Percentiles rank a stretch among this genome's conserved stretches.
These are phyloP conservation scores for Drosophila tristis DNA, from an alignment of 1,140 invertebrate genomes.

Conservation along the genomic window DNA sequence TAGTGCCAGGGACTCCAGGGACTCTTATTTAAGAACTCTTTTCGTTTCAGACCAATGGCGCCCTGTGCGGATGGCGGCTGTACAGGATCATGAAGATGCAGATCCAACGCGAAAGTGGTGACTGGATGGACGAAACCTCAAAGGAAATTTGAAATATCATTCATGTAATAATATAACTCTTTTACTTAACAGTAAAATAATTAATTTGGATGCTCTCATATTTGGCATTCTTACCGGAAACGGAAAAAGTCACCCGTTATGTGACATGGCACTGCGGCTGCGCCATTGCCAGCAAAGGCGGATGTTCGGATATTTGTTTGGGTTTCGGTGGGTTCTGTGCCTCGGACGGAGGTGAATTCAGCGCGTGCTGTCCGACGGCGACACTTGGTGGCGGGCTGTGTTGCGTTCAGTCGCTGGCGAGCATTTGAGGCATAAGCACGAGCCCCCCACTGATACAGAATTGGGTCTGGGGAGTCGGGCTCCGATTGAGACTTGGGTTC, in stretches of 20 bases:
- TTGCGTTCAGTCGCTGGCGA: constrained; percentile 55
- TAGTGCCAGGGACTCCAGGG: too few species aligned
- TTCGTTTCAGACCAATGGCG: constrained; percentile 54
- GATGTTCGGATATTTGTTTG: constrained; percentile 19
- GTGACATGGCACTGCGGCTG: too few species aligned
- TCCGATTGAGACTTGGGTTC: constrained; percentile 17
- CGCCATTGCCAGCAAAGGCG: too few species aligned
- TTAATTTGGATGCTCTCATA: too few species aligned
- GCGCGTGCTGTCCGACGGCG: neutral
- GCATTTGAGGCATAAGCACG: constrained; percentile 44
- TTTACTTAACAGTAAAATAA: too few species aligned
- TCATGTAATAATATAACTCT: too few species aligned
- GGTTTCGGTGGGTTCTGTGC: constrained; percentile 13
- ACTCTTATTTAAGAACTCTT: neutral
- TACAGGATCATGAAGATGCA: constrained; percentile 72
- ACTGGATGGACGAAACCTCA: constrained; percentile 54
- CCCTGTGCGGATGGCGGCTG: constrained; percentile 67
- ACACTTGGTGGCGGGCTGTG: constrained; percentile 14
- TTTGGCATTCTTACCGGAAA: too few species aligned
- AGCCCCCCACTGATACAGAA: neutral
- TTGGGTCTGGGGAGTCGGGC: neutral
- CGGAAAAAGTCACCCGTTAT: too few species aligned
- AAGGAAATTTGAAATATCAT: too few species aligned
- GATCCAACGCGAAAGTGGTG: constrained; percentile 69
- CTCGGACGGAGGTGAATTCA: constrained; percentile 24